A percentile compares a stretch with the other conserved stretches of the same genome.
Evolutionary conservation across 2,113 vertebrate species (phyloP).

Genomic region (Grus americana): DNA sequence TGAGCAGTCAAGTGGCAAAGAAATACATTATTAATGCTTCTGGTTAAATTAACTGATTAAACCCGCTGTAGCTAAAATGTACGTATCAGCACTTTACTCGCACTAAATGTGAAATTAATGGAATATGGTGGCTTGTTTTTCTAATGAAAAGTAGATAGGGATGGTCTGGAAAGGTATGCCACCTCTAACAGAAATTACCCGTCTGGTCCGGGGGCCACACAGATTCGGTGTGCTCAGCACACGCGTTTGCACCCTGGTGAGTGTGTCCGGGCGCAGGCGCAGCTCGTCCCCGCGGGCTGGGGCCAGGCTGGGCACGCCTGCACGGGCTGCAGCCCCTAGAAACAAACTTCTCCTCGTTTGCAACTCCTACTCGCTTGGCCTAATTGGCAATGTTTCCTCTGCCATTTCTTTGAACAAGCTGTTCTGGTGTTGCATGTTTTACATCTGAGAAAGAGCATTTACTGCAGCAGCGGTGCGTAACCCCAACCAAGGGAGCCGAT

Average conservation of each 20-base stretch:
- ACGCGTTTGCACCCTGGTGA: fast-evolving
- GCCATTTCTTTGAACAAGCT: background rate
- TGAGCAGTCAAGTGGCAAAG: slow-evolving; percentile 79
- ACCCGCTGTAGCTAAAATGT: slow-evolving; percentile 73
- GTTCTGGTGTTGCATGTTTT: background rate
- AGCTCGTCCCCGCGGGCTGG: background rate
- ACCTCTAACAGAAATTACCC: background rate
- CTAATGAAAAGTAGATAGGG: slow-evolving; percentile 41
- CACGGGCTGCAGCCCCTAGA: background rate
- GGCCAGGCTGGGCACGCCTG: fast-evolving
- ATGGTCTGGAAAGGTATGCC: slow-evolving; percentile 15
- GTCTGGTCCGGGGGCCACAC: fast-evolving
- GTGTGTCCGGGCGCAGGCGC: fast-evolving
- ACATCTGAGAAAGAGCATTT: background rate
- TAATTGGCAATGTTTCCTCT: background rate
- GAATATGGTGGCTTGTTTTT: slow-evolving; percentile 57
- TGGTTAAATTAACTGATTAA: slow-evolving; percentile 83
- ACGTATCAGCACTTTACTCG: slow-evolving; percentile 70
- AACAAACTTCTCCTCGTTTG: background rate
- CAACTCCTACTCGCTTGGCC: background rate
- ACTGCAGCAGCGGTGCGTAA: background rate
- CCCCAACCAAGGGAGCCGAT: slow-evolving; percentile 29
- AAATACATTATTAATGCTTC: slow-evolving; percentile 81
- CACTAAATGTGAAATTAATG: slow-evolving; percentile 74
- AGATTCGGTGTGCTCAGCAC: fast-evolving